phyloP scores from a whole-genome alignment of 2,113 vertebrate species.

The Calcarius ornatus region DNA sequence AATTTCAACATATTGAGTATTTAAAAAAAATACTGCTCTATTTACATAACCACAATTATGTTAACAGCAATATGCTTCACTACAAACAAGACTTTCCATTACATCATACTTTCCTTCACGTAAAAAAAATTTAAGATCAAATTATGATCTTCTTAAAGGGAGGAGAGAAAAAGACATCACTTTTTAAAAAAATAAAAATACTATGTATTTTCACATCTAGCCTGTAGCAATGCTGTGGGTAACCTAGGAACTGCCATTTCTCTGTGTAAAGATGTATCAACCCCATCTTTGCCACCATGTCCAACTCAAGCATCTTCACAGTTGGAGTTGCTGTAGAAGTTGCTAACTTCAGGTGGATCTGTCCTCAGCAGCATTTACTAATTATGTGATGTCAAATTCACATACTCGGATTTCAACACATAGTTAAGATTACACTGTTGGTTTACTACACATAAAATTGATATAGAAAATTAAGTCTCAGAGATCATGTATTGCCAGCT shows the following conservation, averaged over 20 bases:
- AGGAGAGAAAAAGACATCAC: neutral
- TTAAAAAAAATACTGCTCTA: accelerated
- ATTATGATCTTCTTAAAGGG: accelerated
- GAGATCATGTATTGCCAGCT: neutral
- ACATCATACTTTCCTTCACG: neutral
- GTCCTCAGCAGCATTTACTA: neutral
- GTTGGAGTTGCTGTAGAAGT: neutral
- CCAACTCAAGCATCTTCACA: neutral
- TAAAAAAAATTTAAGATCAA: neutral
- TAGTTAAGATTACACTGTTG: neutral
- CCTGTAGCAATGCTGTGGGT: neutral
- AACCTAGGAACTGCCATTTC: neutral
- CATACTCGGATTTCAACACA: neutral
- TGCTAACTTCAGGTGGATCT: neutral
- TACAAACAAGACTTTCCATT: neutral
- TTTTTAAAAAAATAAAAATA: neutral
- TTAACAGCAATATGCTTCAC: neutral
- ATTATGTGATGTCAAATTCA: neutral
- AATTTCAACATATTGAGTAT: neutral
- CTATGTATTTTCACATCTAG: neutral
- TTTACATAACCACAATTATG: neutral
- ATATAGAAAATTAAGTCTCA: neutral
- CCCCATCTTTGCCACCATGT: neutral
- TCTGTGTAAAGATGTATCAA: neutral
- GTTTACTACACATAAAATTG: neutral